Percentiles rank a stretch among this genome's conserved stretches.
Conservation (phyloP, 2,113 vertebrate species). For the Dasypus novemcinctus region DNA sequence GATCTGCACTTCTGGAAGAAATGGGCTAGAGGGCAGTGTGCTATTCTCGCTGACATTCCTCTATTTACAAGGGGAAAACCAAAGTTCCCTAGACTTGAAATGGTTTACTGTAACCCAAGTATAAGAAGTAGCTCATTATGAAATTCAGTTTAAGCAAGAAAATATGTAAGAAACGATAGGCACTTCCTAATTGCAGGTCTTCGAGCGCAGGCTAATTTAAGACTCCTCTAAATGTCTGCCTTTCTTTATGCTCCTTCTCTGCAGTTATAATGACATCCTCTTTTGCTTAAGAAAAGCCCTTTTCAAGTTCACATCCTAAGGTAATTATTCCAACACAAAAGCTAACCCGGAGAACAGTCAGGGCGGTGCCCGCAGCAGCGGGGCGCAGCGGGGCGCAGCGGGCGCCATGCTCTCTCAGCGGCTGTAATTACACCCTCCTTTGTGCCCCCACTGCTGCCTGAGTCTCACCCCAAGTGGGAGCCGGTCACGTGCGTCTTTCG, state of each 20-base stretch:
- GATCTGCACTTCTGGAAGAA: neutral
- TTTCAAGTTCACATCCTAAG: neutral
- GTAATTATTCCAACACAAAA: neutral
- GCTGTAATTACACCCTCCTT: accelerated
- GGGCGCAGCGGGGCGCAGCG: accelerated
- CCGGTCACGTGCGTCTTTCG: accelerated
- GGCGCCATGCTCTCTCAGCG: neutral
- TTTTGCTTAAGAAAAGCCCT: neutral
- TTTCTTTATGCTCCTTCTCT: neutral
- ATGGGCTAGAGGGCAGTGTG: neutral
- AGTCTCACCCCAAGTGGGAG: neutral
- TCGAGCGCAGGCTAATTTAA: neutral
- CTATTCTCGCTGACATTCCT: accelerated
- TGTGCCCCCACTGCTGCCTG: accelerated
- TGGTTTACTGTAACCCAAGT: neutral
- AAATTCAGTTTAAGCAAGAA: neutral
- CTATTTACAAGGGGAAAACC: accelerated
- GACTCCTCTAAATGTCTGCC: neutral
- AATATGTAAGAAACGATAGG: accelerated
- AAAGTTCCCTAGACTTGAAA: accelerated
- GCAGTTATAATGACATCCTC: neutral
- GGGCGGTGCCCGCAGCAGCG: accelerated
- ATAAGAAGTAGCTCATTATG: neutral
- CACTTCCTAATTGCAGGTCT: neutral
- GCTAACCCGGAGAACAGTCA: accelerated